Base-by-base conservation (phyloP, 1,140 invertebrate genomes). In the Drosophila teissieri region DNA sequence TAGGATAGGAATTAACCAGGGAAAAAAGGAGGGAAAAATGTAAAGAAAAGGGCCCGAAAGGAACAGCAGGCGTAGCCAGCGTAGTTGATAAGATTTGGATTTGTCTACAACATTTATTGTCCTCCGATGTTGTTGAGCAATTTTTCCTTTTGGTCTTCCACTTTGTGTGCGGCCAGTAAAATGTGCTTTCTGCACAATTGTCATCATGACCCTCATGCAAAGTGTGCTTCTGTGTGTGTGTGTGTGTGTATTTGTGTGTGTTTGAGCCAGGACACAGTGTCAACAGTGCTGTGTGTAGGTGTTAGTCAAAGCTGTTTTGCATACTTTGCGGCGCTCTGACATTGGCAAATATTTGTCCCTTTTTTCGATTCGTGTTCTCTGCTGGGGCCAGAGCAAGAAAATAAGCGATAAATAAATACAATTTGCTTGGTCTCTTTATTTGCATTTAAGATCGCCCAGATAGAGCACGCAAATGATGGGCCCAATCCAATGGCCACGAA, bases 331-430 rank as follows among this genome's bases (percentile, higher is more conserved):
- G 83, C 76, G 42, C 63, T 77, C 46, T 69, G 75, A 77, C 83
- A 75, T 88, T 88, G 62, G 57, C 80, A 89, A 89, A 89, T 89
- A 89, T 89, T 89, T 89, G 84, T 69, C 84, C 80, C 69, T 88
- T 89, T 80, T 81, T 77, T 70, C 64, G 68, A 65, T 72, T 60
- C 58, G 42, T 39, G 39, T 46, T 70, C 8, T 4, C 42, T 45
- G 17, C 49, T 31, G 36, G 72, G 64, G 52, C 49, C 73, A 74
- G 76, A 53, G 74, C 69, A 82, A 76, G 80, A 63, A 88, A 89
- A 88, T 89, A 89, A 89, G 83, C 84, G 84, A 89, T 88, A 89
- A 89, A 88, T 88, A 88, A 89, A 88, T 89, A 88, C 76, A 88
- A 89, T 89, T 89, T 88, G 76, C 74, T 73, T 82, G 79, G 51